Evolutionary conservation across 1,140 invertebrate genomes (phyloP), one percentile per base, ranked within the genome.

Genomic region (Bombus vancouverensis): DNA sequence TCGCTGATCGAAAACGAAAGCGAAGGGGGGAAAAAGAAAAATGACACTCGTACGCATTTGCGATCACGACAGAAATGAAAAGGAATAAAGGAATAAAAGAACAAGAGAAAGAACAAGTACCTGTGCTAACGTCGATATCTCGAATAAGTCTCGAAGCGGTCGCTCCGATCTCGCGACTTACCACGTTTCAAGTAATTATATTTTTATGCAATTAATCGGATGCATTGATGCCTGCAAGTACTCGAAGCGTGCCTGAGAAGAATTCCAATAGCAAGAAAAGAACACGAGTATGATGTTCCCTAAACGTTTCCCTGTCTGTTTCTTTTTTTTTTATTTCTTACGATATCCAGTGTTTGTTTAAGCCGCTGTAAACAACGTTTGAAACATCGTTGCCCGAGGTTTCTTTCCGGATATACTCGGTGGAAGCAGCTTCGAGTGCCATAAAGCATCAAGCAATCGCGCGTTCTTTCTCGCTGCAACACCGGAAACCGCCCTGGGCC

Each of bases 161-260:
- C 77, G 62, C 53, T 53, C 59, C 39, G 75, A 77, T 79, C 83
- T 71, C 83, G 78, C 37, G n/a, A 15, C 37, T 22, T 18, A 18
- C 3, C 59, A 62, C 12, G 28, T 59, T 10, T 71, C 6, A 34
- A 74, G 34, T 42, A 44, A 81, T 57, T 78, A 57, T 85, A 81
- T 81, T 85, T 85, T 85, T 81, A 32, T 75, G 84, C 78, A 25
- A 53, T 72, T 57, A 57, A 81, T 59, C 70, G 68, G 22, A 37
- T 28, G 15, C 42, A 8, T 77, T 32, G 47, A 75, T 68, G 59
- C 70, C 39, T 53, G 8, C 10, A 8, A 6, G 68, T 66, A 32
- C 83, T 81, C 78, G 70, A 83, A 42, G 74, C 73, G 9, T 3
- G 32, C n/a, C 39, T 8, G 39, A 37, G 10, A 12, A 34, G 5